Percentiles rank a stretch among this genome's conserved stretches.
Evolutionary conservation across 2,888 invertebrate genomes (phyloP).

Genomic region (Meiosimyza decipiens): DNA sequence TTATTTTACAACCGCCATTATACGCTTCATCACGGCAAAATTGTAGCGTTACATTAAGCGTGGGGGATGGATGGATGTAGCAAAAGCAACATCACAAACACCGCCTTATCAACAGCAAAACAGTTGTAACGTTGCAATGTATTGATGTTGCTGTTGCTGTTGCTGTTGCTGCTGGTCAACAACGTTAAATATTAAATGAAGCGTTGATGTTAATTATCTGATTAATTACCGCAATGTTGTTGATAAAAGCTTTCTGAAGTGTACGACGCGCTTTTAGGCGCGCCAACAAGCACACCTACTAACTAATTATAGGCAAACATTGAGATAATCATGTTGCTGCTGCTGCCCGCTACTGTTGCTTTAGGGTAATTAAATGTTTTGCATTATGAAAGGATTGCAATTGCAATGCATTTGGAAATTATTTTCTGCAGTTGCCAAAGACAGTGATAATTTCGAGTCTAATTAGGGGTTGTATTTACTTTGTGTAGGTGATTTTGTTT

Average conservation of each 20-base stretch:
- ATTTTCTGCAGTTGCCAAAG: neutral
- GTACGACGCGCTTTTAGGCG: conserved; percentile 51
- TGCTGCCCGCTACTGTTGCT: conserved; percentile 38
- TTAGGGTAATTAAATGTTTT: conserved; percentile 56
- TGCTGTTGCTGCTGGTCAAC: conserved; percentile 45
- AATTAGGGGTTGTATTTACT: neutral
- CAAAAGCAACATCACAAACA: neutral
- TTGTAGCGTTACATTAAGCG: neutral
- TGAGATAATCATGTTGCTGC: conserved; percentile 12
- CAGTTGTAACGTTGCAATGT: neutral
- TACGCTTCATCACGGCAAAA: conserved; percentile 38
- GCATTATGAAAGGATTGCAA: conserved; percentile 21
- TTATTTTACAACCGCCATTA: conserved; percentile 48
- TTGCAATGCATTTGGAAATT: neutral
- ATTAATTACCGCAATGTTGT: conserved; percentile 63
- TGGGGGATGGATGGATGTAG: neutral
- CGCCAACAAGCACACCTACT: conserved; percentile 43
- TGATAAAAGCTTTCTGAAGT: conserved; percentile 35
- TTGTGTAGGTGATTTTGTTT: neutral
- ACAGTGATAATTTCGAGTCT: neutral
- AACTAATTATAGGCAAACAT: conserved; percentile 59
- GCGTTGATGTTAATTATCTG: conserved; percentile 67
- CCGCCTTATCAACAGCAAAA: conserved; percentile 21
- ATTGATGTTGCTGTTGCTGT: neutral
- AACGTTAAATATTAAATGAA: conserved; percentile 67